These are phyloP conservation scores for Cephus pygmeus DNA, from an alignment of 2,888 invertebrate genomes.

Conservation along the genomic window DNA sequence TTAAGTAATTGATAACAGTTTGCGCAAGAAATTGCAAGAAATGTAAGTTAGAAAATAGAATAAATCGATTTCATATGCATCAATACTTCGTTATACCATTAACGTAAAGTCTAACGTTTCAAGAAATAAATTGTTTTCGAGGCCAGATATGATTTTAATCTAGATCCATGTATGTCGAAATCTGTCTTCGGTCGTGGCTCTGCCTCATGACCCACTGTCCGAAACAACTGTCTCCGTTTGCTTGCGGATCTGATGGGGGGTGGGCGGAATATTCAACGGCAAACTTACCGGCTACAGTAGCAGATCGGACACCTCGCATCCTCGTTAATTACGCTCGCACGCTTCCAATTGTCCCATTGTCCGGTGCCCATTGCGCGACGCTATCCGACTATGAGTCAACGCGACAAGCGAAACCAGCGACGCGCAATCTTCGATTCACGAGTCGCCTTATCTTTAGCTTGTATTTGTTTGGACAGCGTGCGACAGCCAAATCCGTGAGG, in stretches of 20 bases:
- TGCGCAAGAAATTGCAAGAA: no score
- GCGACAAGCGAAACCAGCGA: background rate
- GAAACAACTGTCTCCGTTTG: background rate
- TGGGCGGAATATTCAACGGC: background rate
- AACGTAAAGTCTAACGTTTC: no score
- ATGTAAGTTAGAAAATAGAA: no score
- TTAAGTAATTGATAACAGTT: no score
- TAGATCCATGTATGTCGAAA: background rate
- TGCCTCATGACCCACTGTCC: conserved; percentile 49
- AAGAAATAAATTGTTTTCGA: no score
- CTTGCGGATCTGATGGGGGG: background rate
- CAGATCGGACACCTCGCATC: background rate
- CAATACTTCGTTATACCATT: no score
- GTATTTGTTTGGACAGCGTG: conserved; percentile 45
- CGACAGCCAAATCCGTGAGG: conserved; percentile 26
- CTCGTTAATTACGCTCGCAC: background rate
- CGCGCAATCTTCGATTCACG: conserved; percentile 20
- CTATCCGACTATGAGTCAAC: no score
- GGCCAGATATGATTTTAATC: no score
- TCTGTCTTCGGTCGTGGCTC: conserved; percentile 41
- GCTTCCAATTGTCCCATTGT: background rate
- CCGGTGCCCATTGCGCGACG: background rate
- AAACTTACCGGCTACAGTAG: conserved; percentile 10
- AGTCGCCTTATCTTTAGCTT: conserved; percentile 43
- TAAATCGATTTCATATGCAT: no score